Evolutionary conservation across 2,888 invertebrate species (phyloP).

Genomic region (Criorhina ranunculi): DNA sequence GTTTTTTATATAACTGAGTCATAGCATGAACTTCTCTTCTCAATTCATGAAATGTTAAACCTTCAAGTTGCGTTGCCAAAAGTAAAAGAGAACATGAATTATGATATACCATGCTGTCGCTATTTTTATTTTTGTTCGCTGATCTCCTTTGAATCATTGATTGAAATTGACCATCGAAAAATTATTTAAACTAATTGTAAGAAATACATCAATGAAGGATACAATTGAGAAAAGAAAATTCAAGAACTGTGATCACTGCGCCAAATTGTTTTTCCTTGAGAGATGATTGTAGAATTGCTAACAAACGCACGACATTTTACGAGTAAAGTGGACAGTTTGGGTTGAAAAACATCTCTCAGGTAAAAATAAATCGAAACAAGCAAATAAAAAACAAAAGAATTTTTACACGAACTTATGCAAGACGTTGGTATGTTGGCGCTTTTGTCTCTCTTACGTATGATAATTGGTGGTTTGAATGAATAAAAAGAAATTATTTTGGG

Average conservation of each 20-base stretch:
- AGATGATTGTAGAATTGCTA: slow-evolving; percentile 10
- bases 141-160: slow-evolving; percentile 1
- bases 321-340: not conserved
- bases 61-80: too few relatives aligned
- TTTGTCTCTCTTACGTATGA: slow-evolving; percentile 25
- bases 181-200: slow-evolving; percentile 35
- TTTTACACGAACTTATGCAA: slow-evolving; percentile 66
- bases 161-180: slow-evolving; percentile 14
- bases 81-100: not conserved
- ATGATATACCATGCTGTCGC: slow-evolving; percentile 2
- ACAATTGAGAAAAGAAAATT: slow-evolving; percentile 13
- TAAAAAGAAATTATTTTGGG: slow-evolving; percentile 36
- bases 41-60: too few relatives aligned
- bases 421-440: slow-evolving; percentile 55
- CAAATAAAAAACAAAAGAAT: slow-evolving; percentile 23
- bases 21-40: too few relatives aligned
- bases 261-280: slow-evolving; percentile 18
- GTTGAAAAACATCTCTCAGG: slow-evolving; percentile 8
- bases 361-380: slow-evolving; percentile 24
- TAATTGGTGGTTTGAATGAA: slow-evolving; percentile 32
- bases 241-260: slow-evolving; percentile 19
- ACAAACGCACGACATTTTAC: slow-evolving; percentile 34
- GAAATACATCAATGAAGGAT: slow-evolving; percentile 6
- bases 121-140: slow-evolving; percentile 17
- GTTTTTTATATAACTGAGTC: too few relatives aligned